Evolutionary conservation across 2,797 vertebrate species (phyloP).

Genomic region (Hydrophis major): DNA sequence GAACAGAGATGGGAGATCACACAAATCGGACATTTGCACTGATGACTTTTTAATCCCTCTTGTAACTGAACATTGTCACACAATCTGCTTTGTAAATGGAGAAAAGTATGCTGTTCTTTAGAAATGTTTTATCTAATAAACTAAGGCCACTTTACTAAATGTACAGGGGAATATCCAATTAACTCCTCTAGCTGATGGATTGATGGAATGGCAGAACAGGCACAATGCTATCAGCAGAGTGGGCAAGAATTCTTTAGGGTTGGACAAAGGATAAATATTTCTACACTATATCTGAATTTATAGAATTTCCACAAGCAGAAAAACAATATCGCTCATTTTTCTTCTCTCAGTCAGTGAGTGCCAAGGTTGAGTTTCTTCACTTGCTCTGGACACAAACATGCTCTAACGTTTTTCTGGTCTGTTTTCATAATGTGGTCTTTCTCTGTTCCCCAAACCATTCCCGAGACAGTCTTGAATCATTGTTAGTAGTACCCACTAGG

Average conservation of each 20-base stretch:
- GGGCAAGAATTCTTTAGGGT: neutral
- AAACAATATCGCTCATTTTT: neutral
- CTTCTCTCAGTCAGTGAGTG: neutral
- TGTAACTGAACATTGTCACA: slow-evolving; percentile 38
- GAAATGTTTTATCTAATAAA: slow-evolving; percentile 66
- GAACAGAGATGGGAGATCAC: slow-evolving; percentile 61
- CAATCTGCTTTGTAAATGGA: slow-evolving; percentile 55
- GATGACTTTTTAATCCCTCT: slow-evolving; percentile 40
- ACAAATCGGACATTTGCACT: slow-evolving; percentile 63
- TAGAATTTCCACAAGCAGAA: slow-evolving; percentile 15
- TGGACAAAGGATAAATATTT: neutral
- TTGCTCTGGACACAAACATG: neutral
- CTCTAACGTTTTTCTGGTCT: neutral
- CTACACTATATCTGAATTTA: slow-evolving; percentile 9
- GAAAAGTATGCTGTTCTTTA: slow-evolving; percentile 52
- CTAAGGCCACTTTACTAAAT: slow-evolving; percentile 72
- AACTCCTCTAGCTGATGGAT: neutral
- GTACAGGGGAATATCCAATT: neutral
- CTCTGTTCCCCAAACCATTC: neutral
- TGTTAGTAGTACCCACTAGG: neutral
- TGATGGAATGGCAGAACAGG: neutral
- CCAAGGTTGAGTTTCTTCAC: neutral
- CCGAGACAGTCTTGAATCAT: neutral
- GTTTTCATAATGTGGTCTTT: neutral
- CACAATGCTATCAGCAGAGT: neutral